A percentile compares a stretch with the other conserved stretches of the same genome.
phyloP scores from a whole-genome alignment of 2,113 vertebrate genomes.

The Seriola quinqueradiata region DNA sequence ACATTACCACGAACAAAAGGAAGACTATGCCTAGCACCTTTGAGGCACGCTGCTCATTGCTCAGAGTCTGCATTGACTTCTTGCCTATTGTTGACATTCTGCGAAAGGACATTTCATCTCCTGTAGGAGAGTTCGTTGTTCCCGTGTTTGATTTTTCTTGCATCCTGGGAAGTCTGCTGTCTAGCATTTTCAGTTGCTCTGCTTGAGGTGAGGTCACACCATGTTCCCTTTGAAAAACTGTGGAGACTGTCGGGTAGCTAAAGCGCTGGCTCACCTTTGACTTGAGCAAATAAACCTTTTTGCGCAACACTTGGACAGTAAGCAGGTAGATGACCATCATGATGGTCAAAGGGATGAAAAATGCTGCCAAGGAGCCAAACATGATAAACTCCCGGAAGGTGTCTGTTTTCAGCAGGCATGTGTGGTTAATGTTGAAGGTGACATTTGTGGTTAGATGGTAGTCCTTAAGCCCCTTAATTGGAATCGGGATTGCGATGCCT shows the following conservation, averaged over 20 bases:
- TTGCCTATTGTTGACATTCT: conserved; percentile 91
- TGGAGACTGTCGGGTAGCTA: conserved; percentile 86
- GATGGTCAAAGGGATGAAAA: conserved; percentile 94
- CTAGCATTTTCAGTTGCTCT: conserved; percentile 87
- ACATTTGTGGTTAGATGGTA: conserved; percentile 76
- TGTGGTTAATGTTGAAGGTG: conserved; percentile 88
- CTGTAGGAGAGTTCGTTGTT: conserved; percentile 40
- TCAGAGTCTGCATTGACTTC: conserved; percentile 94
- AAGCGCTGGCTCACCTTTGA: conserved; percentile 88
- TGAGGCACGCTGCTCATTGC: conserved; percentile 95
- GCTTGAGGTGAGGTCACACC: conserved; percentile 71
- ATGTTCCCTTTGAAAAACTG: conserved; percentile 89
- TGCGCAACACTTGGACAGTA: conserved; percentile 92
- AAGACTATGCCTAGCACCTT: conserved; percentile 98
- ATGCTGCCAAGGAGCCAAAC: conserved; percentile 93
- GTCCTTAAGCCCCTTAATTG: conserved; percentile 91
- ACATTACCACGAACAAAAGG: conserved; percentile 96
- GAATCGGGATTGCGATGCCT: conserved; percentile 97
- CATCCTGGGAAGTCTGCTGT: conserved; percentile 75
- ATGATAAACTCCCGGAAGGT: conserved; percentile 93
- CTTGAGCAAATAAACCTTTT: conserved; percentile 92
- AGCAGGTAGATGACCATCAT: conserved; percentile 97
- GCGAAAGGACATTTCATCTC: conserved; percentile 80
- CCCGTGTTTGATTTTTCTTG: conserved; percentile 51
- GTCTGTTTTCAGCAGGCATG: conserved; percentile 88